phyloP scores from a whole-genome alignment of 2,113 vertebrate species.

The Prietella phreatophila region DNA sequence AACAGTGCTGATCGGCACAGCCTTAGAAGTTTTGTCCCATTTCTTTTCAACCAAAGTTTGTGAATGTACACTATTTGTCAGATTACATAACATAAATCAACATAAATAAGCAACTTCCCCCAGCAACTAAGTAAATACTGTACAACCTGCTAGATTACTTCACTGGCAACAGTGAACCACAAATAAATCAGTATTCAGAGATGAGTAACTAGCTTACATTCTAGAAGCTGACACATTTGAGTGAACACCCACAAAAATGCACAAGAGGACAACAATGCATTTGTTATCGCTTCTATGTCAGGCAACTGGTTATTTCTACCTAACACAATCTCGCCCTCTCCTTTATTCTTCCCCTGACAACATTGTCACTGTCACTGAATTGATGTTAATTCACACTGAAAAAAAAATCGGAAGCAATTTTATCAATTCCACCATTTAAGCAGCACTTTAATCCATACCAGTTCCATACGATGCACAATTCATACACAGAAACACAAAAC shows the following conservation, averaged over 20 bases:
- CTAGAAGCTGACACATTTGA: background rate
- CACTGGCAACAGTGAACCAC: background rate
- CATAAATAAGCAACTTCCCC: background rate
- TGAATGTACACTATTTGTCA: background rate
- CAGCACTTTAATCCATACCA: background rate
- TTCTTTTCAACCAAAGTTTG: background rate
- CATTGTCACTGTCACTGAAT: background rate
- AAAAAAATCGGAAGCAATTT: background rate
- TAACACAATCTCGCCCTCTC: slow-evolving; percentile 6
- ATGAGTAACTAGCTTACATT: background rate
- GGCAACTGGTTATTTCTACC: background rate
- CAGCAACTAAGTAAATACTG: background rate
- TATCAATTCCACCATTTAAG: background rate
- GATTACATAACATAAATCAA: background rate
- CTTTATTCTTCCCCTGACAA: background rate
- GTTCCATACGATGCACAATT: background rate
- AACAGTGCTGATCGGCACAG: background rate
- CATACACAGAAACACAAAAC: background rate
- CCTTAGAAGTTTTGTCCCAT: background rate
- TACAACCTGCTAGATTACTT: background rate
- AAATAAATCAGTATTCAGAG: background rate
- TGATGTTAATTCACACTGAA: background rate
- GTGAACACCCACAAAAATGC: background rate
- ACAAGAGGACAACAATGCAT: slow-evolving; percentile 8
- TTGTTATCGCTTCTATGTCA: background rate